Base-by-base conservation (phyloP, 2,797 vertebrate genomes). In the Eutrigla gurnardus region DNA sequence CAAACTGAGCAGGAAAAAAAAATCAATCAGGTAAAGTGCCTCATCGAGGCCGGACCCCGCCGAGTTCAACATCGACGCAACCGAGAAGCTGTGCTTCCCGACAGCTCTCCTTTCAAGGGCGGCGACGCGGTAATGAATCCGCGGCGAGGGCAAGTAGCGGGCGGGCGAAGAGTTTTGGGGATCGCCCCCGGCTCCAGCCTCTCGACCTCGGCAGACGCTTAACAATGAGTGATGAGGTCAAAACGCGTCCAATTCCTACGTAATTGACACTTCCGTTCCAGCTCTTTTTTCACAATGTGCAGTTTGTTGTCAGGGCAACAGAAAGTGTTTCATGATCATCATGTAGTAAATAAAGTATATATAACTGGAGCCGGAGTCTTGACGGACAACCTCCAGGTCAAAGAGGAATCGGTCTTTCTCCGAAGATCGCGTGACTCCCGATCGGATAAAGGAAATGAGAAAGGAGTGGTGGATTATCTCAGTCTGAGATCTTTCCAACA, bases 221-320 rank as follows among this genome's bases (percentile, higher is more conserved):
- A 59, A 53, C 25, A 64, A 39, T 13, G 43, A 68, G 53, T 15
- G 65, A 43, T 35, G 54, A 57, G 67, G 47, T 53, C 47, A 50
- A 33, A 33, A 45, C 32, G 11, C 1, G 5, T 47, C 76, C 43
- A 55, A 43, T 77, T 75, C 54, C 13, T 52, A 52, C 42, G 53
- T 62, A 55, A 75, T 69, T 73, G 55, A 77, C 46, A 55, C 18
- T 62, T 62, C 25, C 25, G 25, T 25, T 25, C 25, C 25, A 25
- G 25, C n/a, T n/a, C n/a, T n/a, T n/a, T 65, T 47, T 53, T 65
- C 37, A 18, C 13, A 5, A 52, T n/a, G 46, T 32, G 39, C 62
- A 75, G 58, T 54, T 71, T 71, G 77, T 88, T 72, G 68, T 81
- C 84, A 84, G 3, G 72, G 86, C 39, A 79, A 87, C 80, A 12